Conservation (phyloP, 1,140 invertebrate genomes). For the Lordiphosa collinella region DNA sequence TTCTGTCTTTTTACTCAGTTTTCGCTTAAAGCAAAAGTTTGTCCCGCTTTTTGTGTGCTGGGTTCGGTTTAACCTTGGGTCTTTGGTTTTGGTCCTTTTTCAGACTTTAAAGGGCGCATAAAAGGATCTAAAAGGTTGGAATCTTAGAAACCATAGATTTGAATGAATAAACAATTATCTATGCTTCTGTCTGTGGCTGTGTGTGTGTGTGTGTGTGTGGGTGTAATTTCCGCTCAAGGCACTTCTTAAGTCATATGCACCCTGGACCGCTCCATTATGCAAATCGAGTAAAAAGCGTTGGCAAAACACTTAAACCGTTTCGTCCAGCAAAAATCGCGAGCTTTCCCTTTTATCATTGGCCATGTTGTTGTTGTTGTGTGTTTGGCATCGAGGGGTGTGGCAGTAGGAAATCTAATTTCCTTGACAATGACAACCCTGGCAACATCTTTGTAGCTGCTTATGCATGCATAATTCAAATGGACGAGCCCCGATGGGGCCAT, state of each 20-base stretch:
- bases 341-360: background rate
- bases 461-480: constrained; percentile 50
- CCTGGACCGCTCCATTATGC: constrained; percentile 23
- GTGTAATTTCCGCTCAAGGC: constrained; percentile 14
- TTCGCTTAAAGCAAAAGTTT: background rate
- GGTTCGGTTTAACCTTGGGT: background rate
- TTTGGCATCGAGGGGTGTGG: background rate
- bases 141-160: constrained; percentile 47
- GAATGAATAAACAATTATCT: constrained; percentile 64
- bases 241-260: constrained; percentile 9
- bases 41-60: no score
- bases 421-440: constrained; percentile 27
- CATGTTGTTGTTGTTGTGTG: constrained; percentile 16
- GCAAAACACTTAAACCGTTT: constrained; percentile 43
- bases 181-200: background rate
- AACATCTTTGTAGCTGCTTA: constrained; percentile 15
- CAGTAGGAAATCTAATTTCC: constrained; percentile 44
- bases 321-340: constrained; percentile 20
- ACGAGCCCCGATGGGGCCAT: constrained; percentile 9
- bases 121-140: constrained; percentile 14
- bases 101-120: constrained; percentile 6
- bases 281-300: constrained; percentile 24
- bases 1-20: constrained; percentile 1
- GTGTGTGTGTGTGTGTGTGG: background rate
- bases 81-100: background rate